Conservation (phyloP, 2,888 invertebrate genomes). For the Drosophila subsilvestris region DNA sequence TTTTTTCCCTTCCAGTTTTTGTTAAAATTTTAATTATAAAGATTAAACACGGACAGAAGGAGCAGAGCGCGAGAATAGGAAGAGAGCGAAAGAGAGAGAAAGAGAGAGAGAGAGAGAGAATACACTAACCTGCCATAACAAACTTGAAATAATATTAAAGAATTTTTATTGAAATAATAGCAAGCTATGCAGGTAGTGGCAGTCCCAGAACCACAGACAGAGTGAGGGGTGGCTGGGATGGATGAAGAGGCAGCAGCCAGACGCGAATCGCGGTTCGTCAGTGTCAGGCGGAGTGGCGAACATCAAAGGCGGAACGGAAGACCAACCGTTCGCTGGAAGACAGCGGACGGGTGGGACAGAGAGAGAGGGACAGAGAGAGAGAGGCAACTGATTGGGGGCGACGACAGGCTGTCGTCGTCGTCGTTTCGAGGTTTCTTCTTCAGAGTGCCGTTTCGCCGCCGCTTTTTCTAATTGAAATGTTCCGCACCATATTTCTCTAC, state of each 20-base stretch:
- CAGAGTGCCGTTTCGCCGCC: conserved; percentile 36
- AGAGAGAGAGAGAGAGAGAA: conserved; percentile 24
- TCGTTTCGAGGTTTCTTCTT: conserved; percentile 55
- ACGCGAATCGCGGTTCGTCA: conserved; percentile 58
- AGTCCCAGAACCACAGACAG: neutral
- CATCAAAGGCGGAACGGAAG: conserved; percentile 69
- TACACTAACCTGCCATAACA: conserved; percentile 73
- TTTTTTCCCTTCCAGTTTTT: conserved; percentile 45
- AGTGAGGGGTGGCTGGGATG: conserved; percentile 20
- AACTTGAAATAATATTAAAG: conserved; percentile 77
- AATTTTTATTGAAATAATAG: conserved; percentile 79
- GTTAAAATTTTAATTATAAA: conserved; percentile 74
- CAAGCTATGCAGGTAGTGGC: conserved; percentile 51
- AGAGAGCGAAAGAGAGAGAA: neutral
- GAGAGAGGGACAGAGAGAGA: conserved; percentile 7
- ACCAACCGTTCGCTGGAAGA: conserved; percentile 17
- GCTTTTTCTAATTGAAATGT: conserved; percentile 75
- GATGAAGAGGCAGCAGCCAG: conserved; percentile 33
- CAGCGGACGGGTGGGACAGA: conserved; percentile 10
- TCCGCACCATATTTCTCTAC: conserved; percentile 76
- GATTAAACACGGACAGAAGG: conserved; percentile 63
- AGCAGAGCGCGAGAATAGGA: conserved; percentile 20
- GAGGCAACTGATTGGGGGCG: conserved; percentile 57
- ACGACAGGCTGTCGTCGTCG: conserved; percentile 61
- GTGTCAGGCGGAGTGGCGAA: conserved; percentile 49